phyloP scores from a whole-genome alignment of 35 echinoderm and acorn worm species.

The Acanthaster planci region DNA sequence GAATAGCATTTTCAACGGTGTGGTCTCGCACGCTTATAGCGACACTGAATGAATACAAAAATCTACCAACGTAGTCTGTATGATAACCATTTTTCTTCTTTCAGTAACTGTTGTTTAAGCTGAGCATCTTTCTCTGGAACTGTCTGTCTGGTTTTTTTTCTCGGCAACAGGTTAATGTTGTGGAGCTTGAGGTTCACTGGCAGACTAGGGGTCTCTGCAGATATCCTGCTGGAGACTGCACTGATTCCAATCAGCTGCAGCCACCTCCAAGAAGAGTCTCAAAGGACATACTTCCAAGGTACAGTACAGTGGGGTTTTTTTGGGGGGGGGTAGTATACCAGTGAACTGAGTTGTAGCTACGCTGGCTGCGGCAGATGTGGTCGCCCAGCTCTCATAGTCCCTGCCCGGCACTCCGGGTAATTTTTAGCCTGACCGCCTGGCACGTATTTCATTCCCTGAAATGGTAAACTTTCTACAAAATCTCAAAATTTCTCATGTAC shows the following conservation, averaged over 20 bases:
- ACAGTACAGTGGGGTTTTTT: background rate
- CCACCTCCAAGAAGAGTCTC: slow-evolving; percentile 58
- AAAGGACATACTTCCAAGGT: slow-evolving; percentile 66
- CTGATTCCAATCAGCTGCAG: slow-evolving; percentile 37
- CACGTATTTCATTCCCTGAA: too few species aligned
- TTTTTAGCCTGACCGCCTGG: too few species aligned
- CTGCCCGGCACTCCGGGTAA: too few species aligned
- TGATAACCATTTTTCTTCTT: too few species aligned
- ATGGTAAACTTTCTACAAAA: too few species aligned
- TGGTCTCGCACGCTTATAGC: background rate
- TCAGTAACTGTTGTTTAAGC: background rate
- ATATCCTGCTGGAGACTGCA: slow-evolving; percentile 7
- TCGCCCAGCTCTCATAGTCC: too few species aligned
- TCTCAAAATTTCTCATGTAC: too few species aligned
- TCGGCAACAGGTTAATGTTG: slow-evolving; percentile 66
- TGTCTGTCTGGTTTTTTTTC: background rate
- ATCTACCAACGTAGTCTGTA: background rate
- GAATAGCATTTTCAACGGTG: background rate
- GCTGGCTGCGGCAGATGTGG: too few species aligned
- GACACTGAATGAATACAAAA: background rate
- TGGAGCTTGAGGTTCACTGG: slow-evolving; percentile 77
- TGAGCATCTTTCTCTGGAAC: background rate
- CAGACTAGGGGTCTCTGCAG: slow-evolving; percentile 71
- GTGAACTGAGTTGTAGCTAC: too few species aligned
- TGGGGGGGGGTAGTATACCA: background rate